Conservation (phyloP, 2,888 invertebrate species). For the Phalangium opilio region DNA sequence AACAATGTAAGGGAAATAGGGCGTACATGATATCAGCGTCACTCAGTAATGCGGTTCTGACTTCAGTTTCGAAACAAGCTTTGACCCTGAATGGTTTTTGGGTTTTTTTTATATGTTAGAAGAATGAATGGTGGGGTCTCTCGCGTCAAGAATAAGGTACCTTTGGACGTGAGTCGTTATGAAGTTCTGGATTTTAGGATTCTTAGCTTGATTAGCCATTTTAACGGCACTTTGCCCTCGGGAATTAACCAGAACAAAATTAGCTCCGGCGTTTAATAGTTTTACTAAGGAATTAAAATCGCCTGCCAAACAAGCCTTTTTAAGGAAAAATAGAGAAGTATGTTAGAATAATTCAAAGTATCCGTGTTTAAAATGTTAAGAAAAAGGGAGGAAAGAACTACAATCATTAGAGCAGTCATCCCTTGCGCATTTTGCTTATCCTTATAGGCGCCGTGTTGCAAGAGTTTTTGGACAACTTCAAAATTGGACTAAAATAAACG, state of each 20-base stretch:
- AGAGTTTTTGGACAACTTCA: slow-evolving; percentile 26
- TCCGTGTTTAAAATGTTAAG: neutral
- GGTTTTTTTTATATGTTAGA: no score
- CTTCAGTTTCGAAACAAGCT: slow-evolving; percentile 27
- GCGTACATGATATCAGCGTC: slow-evolving; percentile 27
- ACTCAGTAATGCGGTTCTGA: slow-evolving; percentile 27
- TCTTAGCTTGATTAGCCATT: slow-evolving; percentile 23
- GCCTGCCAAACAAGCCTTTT: slow-evolving; percentile 27
- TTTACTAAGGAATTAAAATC: slow-evolving; percentile 26
- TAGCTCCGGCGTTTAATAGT: slow-evolving; percentile 28
- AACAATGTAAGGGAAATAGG: slow-evolving; percentile 31
- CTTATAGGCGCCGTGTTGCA: slow-evolving; percentile 28
- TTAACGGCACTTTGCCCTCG: slow-evolving; percentile 26
- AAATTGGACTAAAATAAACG: slow-evolving; percentile 10
- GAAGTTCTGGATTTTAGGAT: slow-evolving; percentile 24
- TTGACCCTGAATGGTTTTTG: slow-evolving; percentile 24
- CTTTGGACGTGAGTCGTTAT: slow-evolving; percentile 26
- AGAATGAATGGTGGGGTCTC: no score
- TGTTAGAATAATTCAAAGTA: no score
- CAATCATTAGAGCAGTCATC: slow-evolving; percentile 30
- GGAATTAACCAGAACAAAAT: slow-evolving; percentile 24
- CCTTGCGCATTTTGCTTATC: slow-evolving; percentile 26
- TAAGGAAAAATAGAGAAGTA: neutral
- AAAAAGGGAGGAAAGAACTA: slow-evolving; percentile 10
- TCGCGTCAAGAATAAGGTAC: slow-evolving; percentile 17